Base-by-base conservation (phyloP, 2,888 invertebrate genomes). In the Euplagia quadripunctaria region DNA sequence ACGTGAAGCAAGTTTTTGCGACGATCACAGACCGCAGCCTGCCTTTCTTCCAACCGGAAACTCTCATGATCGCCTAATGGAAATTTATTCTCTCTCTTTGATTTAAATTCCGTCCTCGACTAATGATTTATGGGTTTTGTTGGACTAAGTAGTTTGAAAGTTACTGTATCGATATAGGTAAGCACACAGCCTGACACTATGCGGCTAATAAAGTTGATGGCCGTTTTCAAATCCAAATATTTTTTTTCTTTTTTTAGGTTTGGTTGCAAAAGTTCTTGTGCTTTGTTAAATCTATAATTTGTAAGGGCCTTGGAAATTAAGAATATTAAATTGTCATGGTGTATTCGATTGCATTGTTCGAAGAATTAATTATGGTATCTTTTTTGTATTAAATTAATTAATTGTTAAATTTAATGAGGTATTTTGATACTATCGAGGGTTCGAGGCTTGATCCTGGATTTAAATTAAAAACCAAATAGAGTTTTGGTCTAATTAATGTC, bases 61-160 rank as follows among this genome's bases (percentile, higher is more conserved):
- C 83, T 82, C 84, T 84, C 82, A 78, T 83, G 86, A 86, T 84
- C 84, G 79, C 78, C 79, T 89, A 89, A 90, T 90, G 85, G 79
- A 87, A 89, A 90, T 89, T 88, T 90, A 90, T 89, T 88, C 85
- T 81, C 84, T 78, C 81, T 83, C 84, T 87, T 86, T 88, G 88
- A 88, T 88, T 88, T 86, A 85, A 89, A 87, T 86, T 85, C 85
- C 72, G 86, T 85, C 79, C 82, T 82, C 79, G 73, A 69, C 66
- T 77, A 82, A 84, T 87, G 89, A 88, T 89, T 89, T 86, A 89
- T 86, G 75, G 72, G 72, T 74, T 76, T 73, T 75, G 80, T 82
- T 83, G 79, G 77, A 78, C 75, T 75, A 61, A 61, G 69, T 83
- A 78, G 80, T 71, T 79, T 77, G 7, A 67, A 55, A 63, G 63